Base-by-base conservation (phyloP, 1,140 invertebrate species). In the Bombus confusus region DNA sequence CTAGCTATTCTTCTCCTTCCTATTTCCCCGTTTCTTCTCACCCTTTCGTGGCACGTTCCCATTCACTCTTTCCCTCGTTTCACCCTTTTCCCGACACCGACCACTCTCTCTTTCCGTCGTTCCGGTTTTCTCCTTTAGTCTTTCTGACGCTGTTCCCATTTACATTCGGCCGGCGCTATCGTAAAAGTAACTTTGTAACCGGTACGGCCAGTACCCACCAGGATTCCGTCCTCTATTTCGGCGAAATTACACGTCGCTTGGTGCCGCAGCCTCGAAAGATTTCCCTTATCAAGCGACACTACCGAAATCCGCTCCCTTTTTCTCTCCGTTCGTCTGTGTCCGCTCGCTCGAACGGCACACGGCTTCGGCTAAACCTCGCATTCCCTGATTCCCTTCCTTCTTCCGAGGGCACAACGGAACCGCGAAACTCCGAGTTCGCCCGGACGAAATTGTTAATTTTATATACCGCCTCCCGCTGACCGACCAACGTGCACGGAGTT, bases 121-220 rank as follows among this genome's bases (percentile, higher is more conserved):
- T 79, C 84, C 83, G 69, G 10, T 66, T 77, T 52, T 59, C 77
- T 86, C 77, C 66, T 74, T 52, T 39, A 37, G 72, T 82, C 75
- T 86, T 80, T 79, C 75, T 62, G 78, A 62, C 87, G 74, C 75
- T 75, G 85, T 37, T 80, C 69, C 86, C 93, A 93, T 94, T 94
- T 94, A 94, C 93, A 94, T 94, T 93, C 91, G 90, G 91, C 84
- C 89, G 79, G 85, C 90, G 86, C 88, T 92, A 90, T 93, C 92
- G 90, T 93, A 93, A 94, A 94, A 93, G 92, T 93, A 93, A 94
- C 93, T 94, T 93, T 87, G 92, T 91, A 93, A 93, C 91, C 91
- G 78, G 83, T 72, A 86, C 80, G 86, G 83, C 87, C 84, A 88
- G 83, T 87, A 83, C 72, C 87, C 89, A 52, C 79, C 88, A 88